Evolutionary conservation across 2,797 vertebrate species (phyloP), one percentile per base, ranked within the genome.

Genomic region (Allobates femoralis): DNA sequence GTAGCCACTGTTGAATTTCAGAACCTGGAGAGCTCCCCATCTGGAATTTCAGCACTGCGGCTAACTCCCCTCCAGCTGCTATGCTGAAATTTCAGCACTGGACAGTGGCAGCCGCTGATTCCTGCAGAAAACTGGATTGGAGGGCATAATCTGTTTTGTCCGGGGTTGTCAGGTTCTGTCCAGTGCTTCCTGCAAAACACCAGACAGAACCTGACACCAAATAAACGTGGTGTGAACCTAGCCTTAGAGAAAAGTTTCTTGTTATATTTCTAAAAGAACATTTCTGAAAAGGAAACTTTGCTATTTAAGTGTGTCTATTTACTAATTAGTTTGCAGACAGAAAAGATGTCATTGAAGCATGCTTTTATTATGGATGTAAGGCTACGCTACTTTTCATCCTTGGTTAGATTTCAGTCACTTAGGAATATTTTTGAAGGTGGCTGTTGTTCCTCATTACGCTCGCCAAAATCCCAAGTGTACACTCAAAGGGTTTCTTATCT

Each of bases 241-340:
- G n/a, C n/a, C n/a, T n/a, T n/a, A n/a, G n/a, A n/a, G n/a, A 84
- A 85, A 85, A 69, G 62, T 79, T 85, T 53, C 37, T 60, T 69
- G 21, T 79, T 21, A 58, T 23, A 46, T 21, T 78, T 85, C 34
- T 67, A 67, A 85, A 85, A 85, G 58, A 46, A 28, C 78, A 79
- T 78, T 69, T 79, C 37, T 30, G n/a, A 55, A 85, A 79, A 84
- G 19, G 34, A 77, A 79, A 46, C 60, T 85, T 79, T 79, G 30
- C 62, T 19, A 19, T 66, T 15, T 41, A 12, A 83, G n/a, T 85
- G 32, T 85, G n/a, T 85, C 75, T 62, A 46, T 55, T 78, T 76
- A 55, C 83, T 85, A 85, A 85, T 85, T 85, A 85, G 69, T 78
- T 78, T 32, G 28, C 55, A 85, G n/a, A n/a, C n/a, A n/a, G n/a